Conservation (phyloP, 2,113 vertebrate genomes). For the Bolborhynchus lineola region DNA sequence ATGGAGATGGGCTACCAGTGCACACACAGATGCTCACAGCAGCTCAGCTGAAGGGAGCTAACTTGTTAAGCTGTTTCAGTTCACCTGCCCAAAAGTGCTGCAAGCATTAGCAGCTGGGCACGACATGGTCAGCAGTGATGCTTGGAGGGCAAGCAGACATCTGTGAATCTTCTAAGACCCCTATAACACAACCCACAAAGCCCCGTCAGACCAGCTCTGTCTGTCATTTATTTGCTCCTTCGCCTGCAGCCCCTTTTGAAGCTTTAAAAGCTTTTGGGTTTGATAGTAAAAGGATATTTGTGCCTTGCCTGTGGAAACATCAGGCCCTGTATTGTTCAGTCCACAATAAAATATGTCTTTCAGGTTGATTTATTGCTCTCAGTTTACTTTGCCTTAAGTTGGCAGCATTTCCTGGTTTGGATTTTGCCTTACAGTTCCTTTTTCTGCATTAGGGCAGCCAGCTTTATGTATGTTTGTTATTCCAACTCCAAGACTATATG, state of each 20-base stretch:
- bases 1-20: accelerated
- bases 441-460: background rate
- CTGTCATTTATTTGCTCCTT: conserved; percentile 9
- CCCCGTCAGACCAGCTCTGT: background rate
- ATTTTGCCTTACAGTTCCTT: conserved; percentile 45
- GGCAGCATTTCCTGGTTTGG: conserved; percentile 39
- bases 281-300: conserved; percentile 43
- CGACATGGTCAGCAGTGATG: background rate
- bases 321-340: conserved; percentile 20
- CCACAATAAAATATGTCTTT: conserved; percentile 44
- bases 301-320: conserved; percentile 39
- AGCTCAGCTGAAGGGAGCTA: background rate
- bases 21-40: accelerated
- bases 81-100: background rate
- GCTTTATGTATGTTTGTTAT: conserved; percentile 35
- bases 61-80: background rate
- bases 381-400: conserved; percentile 54
- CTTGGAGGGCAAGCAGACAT: background rate
- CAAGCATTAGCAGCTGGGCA: background rate
- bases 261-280: conserved; percentile 53
- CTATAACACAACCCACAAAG: background rate
- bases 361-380: conserved; percentile 54
- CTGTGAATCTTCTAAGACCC: background rate
- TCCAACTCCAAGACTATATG: conserved; percentile 37
- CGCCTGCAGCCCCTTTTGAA: conserved; percentile 37